Base-by-base conservation (phyloP, 2,888 invertebrate genomes). In the Temnothorax rugatulus region DNA sequence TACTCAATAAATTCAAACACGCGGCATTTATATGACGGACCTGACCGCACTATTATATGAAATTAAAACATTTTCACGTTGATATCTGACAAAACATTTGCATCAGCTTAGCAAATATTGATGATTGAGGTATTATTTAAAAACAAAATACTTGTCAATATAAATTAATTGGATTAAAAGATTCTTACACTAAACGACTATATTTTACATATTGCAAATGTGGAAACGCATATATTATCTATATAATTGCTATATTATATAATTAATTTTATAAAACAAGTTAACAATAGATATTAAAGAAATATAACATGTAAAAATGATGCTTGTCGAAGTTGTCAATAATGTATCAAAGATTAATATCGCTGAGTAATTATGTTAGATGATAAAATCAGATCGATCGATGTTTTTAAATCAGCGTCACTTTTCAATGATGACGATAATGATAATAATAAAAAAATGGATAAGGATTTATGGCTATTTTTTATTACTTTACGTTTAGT, bases 51-150 rank as follows among this genome's bases (percentile, higher is more conserved):
- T 18, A 41, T 57, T 38, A 41, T 21, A 73, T n/a, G 13, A 57
- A 73, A 57, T 73, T 73, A 59, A 4, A 41, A 71, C 25, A 41
- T 50, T 69, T 50, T 52, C 21, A 61, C 21, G 54, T 41, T 25
- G 11, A 44, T 74, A 59, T 68, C n/a, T 59, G 29, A 52, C 34
- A 34, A n/a, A 47, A 47, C 8, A 50, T 9, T 47, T 21, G n/a
- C 29, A 61, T 61, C 47, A 15, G 8, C n/a, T 47, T 61, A 15
- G 4, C n/a, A n/a, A 47, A 63, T 75, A 75, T n/a, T 57, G 57
- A 2, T 57, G n/a, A 21, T 38, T 50, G 1, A 34, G n/a, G 11
- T 5, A 50, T 61, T 57, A 47, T 44, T 41, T 44, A n/a, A 44
- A 74, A n/a, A 8, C 21, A 29, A 74, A 74, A 59, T 47, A 21